Conservation (phyloP, 2,888 invertebrate genomes). For the Melanchra persicariae region DNA sequence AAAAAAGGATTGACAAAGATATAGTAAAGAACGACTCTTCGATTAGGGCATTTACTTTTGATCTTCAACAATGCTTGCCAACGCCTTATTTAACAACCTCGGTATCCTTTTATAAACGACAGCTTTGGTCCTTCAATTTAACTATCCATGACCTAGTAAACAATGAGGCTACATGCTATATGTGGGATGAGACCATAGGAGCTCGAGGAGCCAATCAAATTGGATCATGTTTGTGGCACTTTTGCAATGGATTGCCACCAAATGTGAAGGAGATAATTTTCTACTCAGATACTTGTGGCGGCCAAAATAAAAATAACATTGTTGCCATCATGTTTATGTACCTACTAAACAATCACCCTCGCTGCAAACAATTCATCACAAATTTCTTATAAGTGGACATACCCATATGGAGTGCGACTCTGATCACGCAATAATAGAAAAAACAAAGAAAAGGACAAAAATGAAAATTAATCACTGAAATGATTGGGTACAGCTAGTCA, state of each 20-base stretch:
- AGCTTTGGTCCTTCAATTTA: too few species aligned
- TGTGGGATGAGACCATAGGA: too few species aligned
- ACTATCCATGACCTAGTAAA: too few species aligned
- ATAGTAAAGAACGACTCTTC: neutral
- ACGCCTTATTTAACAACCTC: conserved; percentile 1
- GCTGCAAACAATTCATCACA: conserved; percentile 30
- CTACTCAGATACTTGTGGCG: conserved; percentile 14
- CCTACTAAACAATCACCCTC: conserved; percentile 26
- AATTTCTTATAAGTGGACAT: conserved; percentile 15
- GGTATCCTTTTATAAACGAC: conserved; percentile 1
- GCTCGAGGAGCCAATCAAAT: neutral
- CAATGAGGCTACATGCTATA: too few species aligned
- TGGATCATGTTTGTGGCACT: conserved; percentile 6
- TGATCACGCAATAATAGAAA: neutral
- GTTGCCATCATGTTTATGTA: conserved; percentile 36
- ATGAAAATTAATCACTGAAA: conserved; percentile 13
- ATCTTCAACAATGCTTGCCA: conserved; percentile 5
- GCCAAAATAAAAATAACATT: conserved; percentile 36
- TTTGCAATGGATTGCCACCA: conserved; percentile 14
- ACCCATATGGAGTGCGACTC: too few species aligned
- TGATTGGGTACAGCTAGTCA: conserved; percentile 32
- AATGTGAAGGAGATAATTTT: conserved; percentile 11
- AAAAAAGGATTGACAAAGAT: conserved; percentile 5
- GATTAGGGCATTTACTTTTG: conserved; percentile 1
- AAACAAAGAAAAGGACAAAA: conserved; percentile 1